Conservation (phyloP, 1,140 invertebrate genomes). For the Heliconius melpomene region DNA sequence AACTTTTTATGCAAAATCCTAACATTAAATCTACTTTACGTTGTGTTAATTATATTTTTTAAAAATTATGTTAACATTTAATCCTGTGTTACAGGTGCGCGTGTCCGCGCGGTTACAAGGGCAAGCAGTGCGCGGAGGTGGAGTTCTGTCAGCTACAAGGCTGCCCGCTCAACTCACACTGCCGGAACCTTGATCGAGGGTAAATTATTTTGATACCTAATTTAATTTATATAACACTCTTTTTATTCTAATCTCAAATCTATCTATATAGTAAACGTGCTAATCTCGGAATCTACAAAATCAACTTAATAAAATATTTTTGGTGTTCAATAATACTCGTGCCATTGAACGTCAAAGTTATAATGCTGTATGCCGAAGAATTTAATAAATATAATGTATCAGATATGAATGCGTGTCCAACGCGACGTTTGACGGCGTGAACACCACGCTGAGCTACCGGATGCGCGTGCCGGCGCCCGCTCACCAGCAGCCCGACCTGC, state of each 20-base stretch:
- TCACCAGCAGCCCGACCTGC: constrained; percentile 34
- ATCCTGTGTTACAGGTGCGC: constrained; percentile 80
- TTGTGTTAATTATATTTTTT: too few relatives aligned
- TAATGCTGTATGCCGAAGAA: too few relatives aligned
- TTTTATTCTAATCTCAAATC: too few relatives aligned
- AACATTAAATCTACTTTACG: too few relatives aligned
- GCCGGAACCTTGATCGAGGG: constrained; percentile 93
- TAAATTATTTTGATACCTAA: constrained; percentile 31
- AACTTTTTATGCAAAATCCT: too few relatives aligned
- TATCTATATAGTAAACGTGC: too few relatives aligned
- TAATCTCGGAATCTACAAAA: too few relatives aligned
- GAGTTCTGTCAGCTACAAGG: constrained; percentile 93
- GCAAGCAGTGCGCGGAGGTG: constrained; percentile 94
- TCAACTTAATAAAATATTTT: too few relatives aligned
- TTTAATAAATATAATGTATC: not conserved
- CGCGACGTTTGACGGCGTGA: constrained; percentile 90
- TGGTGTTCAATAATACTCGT: too few relatives aligned
- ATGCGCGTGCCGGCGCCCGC: constrained; percentile 62
- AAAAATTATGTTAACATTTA: too few relatives aligned
- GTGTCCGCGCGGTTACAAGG: constrained; percentile 94
- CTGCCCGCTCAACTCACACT: constrained; percentile 91
- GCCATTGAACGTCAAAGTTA: too few relatives aligned
- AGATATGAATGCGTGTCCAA: constrained; percentile 95
- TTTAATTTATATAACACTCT: too few relatives aligned
- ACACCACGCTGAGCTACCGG: constrained; percentile 82